Percentiles rank a stretch among this genome's conserved stretches.
Conservation (phyloP, 2,888 invertebrate species). For the Cheilosia vernalis region DNA sequence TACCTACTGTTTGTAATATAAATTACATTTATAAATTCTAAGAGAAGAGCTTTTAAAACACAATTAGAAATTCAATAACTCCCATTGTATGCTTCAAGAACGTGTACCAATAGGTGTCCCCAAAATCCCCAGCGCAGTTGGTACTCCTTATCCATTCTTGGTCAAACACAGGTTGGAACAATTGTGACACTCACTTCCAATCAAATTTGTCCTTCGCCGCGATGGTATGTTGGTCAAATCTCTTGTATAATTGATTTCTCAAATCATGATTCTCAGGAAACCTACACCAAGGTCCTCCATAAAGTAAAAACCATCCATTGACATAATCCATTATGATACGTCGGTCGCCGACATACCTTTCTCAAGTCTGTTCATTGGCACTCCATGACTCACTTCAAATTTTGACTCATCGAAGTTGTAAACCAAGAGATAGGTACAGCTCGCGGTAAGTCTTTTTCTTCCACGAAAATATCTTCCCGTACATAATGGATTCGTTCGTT, state of each 20-base stretch:
- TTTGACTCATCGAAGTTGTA: conserved; percentile 59
- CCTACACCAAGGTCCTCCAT: conserved; percentile 28
- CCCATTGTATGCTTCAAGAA: too few relatives aligned
- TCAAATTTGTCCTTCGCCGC: conserved; percentile 6
- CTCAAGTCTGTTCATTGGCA: conserved; percentile 8
- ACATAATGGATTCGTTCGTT: conserved; percentile 4
- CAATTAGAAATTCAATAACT: too few relatives aligned
- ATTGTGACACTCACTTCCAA: background rate
- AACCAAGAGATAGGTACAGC: background rate
- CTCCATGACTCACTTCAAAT: conserved; percentile 52
- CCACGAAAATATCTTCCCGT: conserved; percentile 30
- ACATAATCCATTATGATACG: conserved; percentile 49
- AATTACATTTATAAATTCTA: too few relatives aligned
- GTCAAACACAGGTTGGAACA: background rate
- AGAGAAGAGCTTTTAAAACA: too few relatives aligned
- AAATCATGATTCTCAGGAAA: conserved; percentile 28
- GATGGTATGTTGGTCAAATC: background rate
- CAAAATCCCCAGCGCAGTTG: too few relatives aligned
- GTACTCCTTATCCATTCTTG: background rate
- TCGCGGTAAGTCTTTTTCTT: conserved; percentile 24
- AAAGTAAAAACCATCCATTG: conserved; percentile 24
- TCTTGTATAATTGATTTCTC: conserved; percentile 17
- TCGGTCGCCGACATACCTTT: conserved; percentile 48
- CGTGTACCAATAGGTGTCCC: too few relatives aligned
- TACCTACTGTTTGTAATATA: too few relatives aligned